Evolutionary conservation across 2,888 invertebrate species (phyloP), one percentile per base, ranked within the genome.

Genomic region (Pomacea canaliculata): DNA sequence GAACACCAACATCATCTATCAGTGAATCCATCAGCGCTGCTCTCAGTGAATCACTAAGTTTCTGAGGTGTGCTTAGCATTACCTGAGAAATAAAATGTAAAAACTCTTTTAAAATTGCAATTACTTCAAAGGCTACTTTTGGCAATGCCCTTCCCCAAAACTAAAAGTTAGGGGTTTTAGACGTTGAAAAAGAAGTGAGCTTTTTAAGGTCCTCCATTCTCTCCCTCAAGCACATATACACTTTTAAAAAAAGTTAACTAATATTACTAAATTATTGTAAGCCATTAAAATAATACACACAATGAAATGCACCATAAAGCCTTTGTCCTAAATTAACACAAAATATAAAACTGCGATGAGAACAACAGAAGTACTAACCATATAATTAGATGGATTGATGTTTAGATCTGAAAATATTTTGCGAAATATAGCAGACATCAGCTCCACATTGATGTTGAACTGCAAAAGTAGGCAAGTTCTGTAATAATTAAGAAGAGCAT

Each of bases 391-490:
- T 18, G 92, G 91, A 73, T 92, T 89, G 48, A 93, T 86, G 67
- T 91, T 90, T 68, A 93, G 87, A 56, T 92, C 92, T 59, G 85
- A 85, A 85, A 93, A 92, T n/a, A 92, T 91, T 82, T 92, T 91
- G 68, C 87, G 86, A 76, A 93, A 89, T 59, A 93, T 88, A 37
- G 91, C 92, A 72, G 89, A 88, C 79, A 93, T 87, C 13, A 92
- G 81, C 10, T 86, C 84, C 83, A 87, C 85, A 72, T 90, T 88
- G 60, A 90, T 83, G 71, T 87, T 85, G 77, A 88, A 89, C 90
- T 90, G 85, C 49, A 83, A 84, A 37, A 71, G 62, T 78, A 66
- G 5, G 37, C 37, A 37, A 37, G 37, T 37, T 37, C 37, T 37
- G 37, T 37, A 37, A 37, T 37, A 37, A 37, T 37, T 37, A 37